Base-by-base conservation (phyloP, 2,888 invertebrate species). In the Rhamnusium bicolor region DNA sequence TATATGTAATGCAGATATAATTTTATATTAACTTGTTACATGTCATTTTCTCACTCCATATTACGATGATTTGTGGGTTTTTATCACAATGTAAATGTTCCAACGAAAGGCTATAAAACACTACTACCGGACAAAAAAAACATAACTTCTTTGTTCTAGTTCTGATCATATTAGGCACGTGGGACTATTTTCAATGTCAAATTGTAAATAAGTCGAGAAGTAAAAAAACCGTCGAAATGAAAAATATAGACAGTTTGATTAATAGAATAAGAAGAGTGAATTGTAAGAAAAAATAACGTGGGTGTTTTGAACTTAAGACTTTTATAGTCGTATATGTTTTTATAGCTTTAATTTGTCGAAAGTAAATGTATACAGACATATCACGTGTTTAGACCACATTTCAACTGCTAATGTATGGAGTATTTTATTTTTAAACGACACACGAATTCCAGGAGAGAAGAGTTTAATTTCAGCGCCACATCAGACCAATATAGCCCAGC, bases 61-160 rank as follows among this genome's bases (percentile, higher is more conserved):
- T 72, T 65, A 60, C 68, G 61, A 54, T 49, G 32, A 69, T 74
- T 74, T 72, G 73, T 73, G 73, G 72, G 74, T 72, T 77, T 74
- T 69, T 70, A 75, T 73, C 67, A n/a, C 56, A n/a, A 27, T n/a
- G 14, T 56, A 56, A 21, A 56, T 27, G 27, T 1, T 24, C n/a
- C n/a, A 8, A 56, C 14, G n/a, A 27, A 24, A 24, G n/a, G n/a
- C 27, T 21, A 56, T 24, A 56, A 56, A 56, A 24, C 56, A 21
- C 24, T 56, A 40, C 40, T 40, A 40, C n/a, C n/a, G 40, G 10
- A 56, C 14, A 24, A 21, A 51, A 51, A 49, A 49, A 51, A 40
- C 12, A 12, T 2, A 24, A 27, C 56, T 56, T 56, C 56, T 56
- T 56, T 56, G 40, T 40, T 2, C 40, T 40, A 40, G 56, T 56